Evolutionary conservation across 1,140 invertebrate species (phyloP).

Genomic region (Apis florea): DNA sequence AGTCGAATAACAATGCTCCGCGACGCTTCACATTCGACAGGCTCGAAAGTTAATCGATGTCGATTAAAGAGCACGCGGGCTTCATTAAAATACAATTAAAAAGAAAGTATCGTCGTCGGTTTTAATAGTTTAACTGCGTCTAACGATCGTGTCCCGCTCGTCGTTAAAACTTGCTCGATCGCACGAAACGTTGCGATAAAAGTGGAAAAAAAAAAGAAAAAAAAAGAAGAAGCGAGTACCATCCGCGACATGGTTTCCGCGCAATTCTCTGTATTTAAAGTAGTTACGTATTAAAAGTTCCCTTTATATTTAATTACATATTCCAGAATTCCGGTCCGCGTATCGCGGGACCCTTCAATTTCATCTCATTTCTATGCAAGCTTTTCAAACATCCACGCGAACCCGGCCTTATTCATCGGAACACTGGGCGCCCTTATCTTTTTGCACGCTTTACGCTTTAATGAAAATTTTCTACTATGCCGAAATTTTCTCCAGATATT

Average conservation of each 20-base stretch:
- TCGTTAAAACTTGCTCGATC: constrained; percentile 37
- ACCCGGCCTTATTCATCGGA: constrained; percentile 10
- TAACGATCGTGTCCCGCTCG: not conserved
- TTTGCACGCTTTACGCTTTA: constrained; percentile 16
- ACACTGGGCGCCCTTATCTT: constrained; percentile 8
- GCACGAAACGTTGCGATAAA: not conserved
- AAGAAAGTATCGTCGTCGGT: constrained; percentile 17
- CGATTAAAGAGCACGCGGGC: constrained; percentile 31
- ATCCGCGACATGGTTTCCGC: not conserved
- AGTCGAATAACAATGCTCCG: not conserved
- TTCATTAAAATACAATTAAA: constrained; percentile 47
- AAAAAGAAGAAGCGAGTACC: not conserved
- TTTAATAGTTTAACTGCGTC: constrained; percentile 15
- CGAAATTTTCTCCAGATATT: constrained; percentile 4
- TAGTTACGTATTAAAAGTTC: constrained; percentile 42
- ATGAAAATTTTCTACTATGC: constrained; percentile 11
- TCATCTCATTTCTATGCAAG: constrained; percentile 37
- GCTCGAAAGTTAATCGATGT: constrained; percentile 39
- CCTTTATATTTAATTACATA: constrained; percentile 43
- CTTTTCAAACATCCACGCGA: constrained; percentile 28
- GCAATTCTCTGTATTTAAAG: not conserved
- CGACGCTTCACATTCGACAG: not conserved
- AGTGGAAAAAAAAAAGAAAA: not conserved
- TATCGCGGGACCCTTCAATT: constrained; percentile 33
- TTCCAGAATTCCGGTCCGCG: constrained; percentile 31